These are phyloP conservation scores for Gallinago undulata DNA, from an alignment of 2,113 vertebrate species.

Conservation along the genomic window DNA sequence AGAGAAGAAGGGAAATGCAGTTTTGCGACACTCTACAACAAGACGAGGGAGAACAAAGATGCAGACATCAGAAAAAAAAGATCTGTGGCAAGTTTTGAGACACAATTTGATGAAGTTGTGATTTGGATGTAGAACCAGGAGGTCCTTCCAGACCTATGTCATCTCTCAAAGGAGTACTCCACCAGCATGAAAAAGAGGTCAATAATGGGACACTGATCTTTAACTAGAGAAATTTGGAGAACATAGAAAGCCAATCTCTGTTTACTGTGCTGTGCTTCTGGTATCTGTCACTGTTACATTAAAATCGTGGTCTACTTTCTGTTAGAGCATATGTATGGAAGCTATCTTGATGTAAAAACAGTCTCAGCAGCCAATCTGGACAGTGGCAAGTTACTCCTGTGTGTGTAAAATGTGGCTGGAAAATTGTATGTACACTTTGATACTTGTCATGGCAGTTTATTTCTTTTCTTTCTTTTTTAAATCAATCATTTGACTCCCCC, in stretches of 20 bases:
- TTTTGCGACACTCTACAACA: background rate
- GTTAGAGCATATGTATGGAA: background rate
- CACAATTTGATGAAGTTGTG: background rate
- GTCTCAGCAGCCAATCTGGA: background rate
- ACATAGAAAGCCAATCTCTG: background rate
- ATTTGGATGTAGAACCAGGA: background rate
- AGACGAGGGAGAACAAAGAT: background rate
- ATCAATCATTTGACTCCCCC: conserved; percentile 36
- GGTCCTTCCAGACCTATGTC: background rate
- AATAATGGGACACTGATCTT: background rate
- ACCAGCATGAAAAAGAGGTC: background rate
- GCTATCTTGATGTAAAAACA: background rate
- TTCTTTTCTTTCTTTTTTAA: conserved; percentile 50
- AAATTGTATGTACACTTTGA: background rate
- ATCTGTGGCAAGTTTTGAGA: background rate
- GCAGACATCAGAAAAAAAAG: background rate
- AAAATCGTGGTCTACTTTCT: background rate
- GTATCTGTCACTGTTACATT: background rate
- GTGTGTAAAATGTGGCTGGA: conserved; percentile 4
- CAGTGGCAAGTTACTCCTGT: conserved; percentile 10
- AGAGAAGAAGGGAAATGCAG: background rate
- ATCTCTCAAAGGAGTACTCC: background rate
- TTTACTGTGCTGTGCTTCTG: background rate
- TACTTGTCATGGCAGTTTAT: conserved; percentile 26
- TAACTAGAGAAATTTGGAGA: background rate